Conservation (phyloP, 2,113 vertebrate species). For the Anser cygnoides region DNA sequence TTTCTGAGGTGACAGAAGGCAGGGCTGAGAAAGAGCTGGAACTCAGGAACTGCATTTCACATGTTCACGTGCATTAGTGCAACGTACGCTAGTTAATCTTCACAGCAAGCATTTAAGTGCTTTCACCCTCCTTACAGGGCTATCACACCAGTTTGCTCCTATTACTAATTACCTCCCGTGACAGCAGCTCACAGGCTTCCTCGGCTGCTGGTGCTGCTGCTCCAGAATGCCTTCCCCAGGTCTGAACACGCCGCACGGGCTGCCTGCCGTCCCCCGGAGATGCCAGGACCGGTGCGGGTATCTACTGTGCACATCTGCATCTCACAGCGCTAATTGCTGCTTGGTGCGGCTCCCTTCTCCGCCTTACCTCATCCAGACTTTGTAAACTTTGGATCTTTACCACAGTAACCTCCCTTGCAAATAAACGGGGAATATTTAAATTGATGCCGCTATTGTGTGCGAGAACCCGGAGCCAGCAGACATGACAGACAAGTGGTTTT, state of each 20-base stretch:
- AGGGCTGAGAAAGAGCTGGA: not conserved
- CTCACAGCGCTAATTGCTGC: not conserved
- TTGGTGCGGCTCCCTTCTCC: not conserved
- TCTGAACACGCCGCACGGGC: not conserved
- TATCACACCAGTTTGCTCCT: not conserved
- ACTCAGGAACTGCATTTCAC: not conserved
- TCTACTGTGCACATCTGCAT: not conserved
- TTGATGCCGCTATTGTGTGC: not conserved
- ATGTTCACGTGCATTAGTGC: not conserved
- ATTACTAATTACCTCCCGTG: slow-evolving; percentile 37
- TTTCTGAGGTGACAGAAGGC: not conserved
- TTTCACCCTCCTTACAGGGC: not conserved
- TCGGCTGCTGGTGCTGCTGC: not conserved
- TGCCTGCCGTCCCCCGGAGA: not conserved
- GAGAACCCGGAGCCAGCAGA: not conserved
- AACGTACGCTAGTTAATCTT: not conserved
- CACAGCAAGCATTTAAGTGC: not conserved
- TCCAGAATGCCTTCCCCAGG: not conserved
- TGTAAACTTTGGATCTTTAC: not conserved
- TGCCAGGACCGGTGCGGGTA: not conserved
- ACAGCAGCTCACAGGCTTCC: not conserved
- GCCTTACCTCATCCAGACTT: rapidly evolving
- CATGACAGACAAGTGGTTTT: not conserved
- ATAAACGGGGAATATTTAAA: too few relatives aligned
- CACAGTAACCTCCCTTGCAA: not conserved